Evolutionary conservation across 2,797 vertebrate genomes (phyloP).

Genomic region (Bufotes viridis): DNA sequence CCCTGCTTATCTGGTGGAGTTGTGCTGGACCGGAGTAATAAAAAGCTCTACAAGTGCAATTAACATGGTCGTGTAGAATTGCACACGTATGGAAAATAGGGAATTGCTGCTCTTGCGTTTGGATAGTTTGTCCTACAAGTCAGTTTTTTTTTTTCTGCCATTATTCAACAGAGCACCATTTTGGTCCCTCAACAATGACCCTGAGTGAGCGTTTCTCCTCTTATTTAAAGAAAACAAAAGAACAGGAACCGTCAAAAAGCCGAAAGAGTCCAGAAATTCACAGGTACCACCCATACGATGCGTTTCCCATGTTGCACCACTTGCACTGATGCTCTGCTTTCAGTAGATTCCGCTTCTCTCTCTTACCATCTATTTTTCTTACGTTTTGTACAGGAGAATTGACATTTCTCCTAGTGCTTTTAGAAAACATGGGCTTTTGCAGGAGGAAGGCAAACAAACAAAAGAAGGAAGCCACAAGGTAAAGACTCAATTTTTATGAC

Average conservation of each 20-base stretch:
- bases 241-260: constrained; percentile 90
- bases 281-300: constrained; percentile 78
- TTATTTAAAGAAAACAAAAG: constrained; percentile 94
- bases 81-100: background rate
- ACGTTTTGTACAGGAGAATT: constrained; percentile 85
- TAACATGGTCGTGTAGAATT: background rate
- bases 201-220: constrained; percentile 96
- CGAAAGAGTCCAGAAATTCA: constrained; percentile 99
- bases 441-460: constrained; percentile 94
- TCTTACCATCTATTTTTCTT: constrained; percentile 8
- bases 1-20: background rate
- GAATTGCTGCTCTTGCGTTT: background rate
- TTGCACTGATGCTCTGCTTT: background rate
- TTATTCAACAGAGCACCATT: constrained; percentile 88
- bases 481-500: constrained; percentile 77
- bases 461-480: constrained; percentile 97
- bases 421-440: constrained; percentile 97
- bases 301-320: background rate
- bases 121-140: background rate
- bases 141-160: background rate
- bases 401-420: constrained; percentile 99
- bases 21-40: background rate
- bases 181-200: constrained; percentile 90
- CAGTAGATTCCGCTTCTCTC: background rate
- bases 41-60: background rate